Evolutionary conservation across 1,140 invertebrate genomes (phyloP), one percentile per base, ranked within the genome.

Genomic region (Papilio dardanus): DNA sequence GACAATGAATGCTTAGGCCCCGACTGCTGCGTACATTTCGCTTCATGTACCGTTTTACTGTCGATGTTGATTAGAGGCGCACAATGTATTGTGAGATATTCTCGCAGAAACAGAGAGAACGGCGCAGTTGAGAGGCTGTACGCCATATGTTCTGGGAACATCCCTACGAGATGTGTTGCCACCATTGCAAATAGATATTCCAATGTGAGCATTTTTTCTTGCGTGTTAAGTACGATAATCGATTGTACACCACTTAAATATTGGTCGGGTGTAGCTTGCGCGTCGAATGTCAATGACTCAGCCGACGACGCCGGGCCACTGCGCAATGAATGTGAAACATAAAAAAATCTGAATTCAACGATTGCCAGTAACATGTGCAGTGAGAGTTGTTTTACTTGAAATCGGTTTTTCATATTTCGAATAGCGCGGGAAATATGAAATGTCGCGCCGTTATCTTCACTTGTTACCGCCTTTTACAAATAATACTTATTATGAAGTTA

Each of bases 241-340:
- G 74, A 35, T n/a, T 81, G 76, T n/a, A 65, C n/a, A 54, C 46
- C 65, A 62, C 75, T 19, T 31, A 16, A 77, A 78, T 85, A 86
- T 77, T 79, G 66, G 67, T 76, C 71, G 78, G 79, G 37, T 58
- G 66, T 75, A 79, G 80, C 77, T 80, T 79, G 79, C 83, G 77
- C 81, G 79, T 85, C 80, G 85, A 81, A 86, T 86, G 85, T 86
- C 85, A 86, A 84, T 86, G 85, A 86, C 85, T 86, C 83, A 84
- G 80, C 78, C 73, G 30, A 58, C 75, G 77, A 42, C 76, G 79
- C 35, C 75, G 76, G 74, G 74, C 65, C 75, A 68, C 50, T 77
- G 84, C 79, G 79, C 77, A 79, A 83, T 80, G 80, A 79, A 79
- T 75, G 78, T 74, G 77, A 78, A 78, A 85, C 77, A 84, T 77